Base-by-base conservation (phyloP, 2,888 invertebrate genomes). In the Caenorhabditis becei region DNA sequence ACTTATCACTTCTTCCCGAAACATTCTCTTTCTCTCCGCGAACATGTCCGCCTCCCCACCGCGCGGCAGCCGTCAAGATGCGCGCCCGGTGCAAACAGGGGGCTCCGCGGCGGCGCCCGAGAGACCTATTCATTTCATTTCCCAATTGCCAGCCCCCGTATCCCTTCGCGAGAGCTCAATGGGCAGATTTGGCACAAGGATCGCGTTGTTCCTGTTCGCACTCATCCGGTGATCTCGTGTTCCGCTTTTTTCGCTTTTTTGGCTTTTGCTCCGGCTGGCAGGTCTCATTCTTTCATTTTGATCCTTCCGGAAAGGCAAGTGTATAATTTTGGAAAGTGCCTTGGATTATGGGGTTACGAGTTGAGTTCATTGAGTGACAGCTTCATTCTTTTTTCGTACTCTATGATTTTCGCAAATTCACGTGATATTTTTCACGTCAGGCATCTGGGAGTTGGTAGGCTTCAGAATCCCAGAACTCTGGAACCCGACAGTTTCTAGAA, bases 1-100 rank as follows among this genome's bases (percentile, higher is more conserved):
- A 74, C 74, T 74, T 74, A 74, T 74, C 74, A 74, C 74, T 74
- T 74, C 63, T 54, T 62, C 72, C 72, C 72, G 72, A 24, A 61
- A 62, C 70, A 61, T 44, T 69, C 41, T n/a, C n/a, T 51, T 11
- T 62, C n/a, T 18, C 26, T 18, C 18, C 51, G 14, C 70, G 72
- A 72, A 72, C 72, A 72, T 72, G 63, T 58, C 74, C 59, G 28
- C 65, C 62, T n/a, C 49, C 47, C 16, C 16, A 24, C 59, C 10
- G 20, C 37, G 59, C 54, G 71, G 71, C 71, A n/a, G n/a, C 71
- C 71, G 71, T 71, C 71, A 71, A 71, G 71, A 71, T 71, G 71
- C 71, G 71, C 71, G 71, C 71, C 32, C 63, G 74, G 74, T 59
- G 74, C 74, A 74, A 74, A 74, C 74, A 74, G 65, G 54, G n/a